Conservation (phyloP, 1,140 invertebrate genomes). For the Apis florea region DNA sequence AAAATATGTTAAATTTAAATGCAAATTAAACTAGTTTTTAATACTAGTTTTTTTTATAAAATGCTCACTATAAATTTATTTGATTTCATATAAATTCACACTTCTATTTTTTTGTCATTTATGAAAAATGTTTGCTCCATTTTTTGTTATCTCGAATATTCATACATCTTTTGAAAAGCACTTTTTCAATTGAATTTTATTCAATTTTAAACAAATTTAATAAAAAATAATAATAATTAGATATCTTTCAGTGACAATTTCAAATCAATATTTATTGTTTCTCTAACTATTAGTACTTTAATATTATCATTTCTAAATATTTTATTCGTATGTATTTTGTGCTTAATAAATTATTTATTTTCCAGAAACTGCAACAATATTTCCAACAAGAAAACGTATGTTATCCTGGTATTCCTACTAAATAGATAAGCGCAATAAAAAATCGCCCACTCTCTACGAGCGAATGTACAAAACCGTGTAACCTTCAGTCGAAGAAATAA, state of each 20-base stretch:
- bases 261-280: background rate
- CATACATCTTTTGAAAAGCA: background rate
- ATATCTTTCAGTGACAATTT: background rate
- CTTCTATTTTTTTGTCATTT: background rate
- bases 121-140: background rate
- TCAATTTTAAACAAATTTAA: background rate
- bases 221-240: background rate
- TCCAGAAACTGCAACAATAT: background rate
- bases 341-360: background rate
- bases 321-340: background rate
- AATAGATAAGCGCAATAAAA: conserved; percentile 23
- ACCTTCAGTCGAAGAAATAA: conserved; percentile 14
- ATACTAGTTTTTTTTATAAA: background rate
- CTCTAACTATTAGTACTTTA: background rate
- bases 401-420: background rate
- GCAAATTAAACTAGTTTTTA: no score
- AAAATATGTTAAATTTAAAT: no score
- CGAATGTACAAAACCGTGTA: conserved; percentile 9
- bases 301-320: background rate
- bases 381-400: conserved; percentile 2
- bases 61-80: no score
- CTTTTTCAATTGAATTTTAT: background rate
- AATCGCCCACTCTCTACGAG: conserved; percentile 14
- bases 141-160: background rate
- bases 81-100: background rate